phyloP scores from a whole-genome alignment of 2,888 invertebrate species.

The Philhelius pedissequus region DNA sequence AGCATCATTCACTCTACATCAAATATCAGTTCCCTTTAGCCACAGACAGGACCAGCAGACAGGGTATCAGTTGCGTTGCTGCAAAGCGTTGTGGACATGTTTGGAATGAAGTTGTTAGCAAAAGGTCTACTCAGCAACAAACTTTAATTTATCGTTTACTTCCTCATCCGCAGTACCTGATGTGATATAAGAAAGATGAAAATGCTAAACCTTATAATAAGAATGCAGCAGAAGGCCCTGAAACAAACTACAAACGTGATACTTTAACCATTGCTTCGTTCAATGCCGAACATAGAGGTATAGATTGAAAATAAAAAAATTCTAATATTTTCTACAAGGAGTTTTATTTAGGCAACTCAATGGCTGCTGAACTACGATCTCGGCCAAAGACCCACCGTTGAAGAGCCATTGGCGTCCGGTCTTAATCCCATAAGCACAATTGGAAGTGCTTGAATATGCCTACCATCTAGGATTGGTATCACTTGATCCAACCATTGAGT shows the following conservation, averaged over 20 bases:
- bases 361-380: constrained; percentile 94
- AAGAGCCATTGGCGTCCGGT: constrained; percentile 89
- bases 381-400: constrained; percentile 89
- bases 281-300: constrained; percentile 80
- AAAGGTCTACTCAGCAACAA: no score
- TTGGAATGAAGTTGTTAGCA: no score
- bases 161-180: no score
- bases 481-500: constrained; percentile 77
- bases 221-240: constrained; percentile 28
- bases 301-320: background rate
- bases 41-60: no score
- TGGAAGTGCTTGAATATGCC: constrained; percentile 86
- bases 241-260: constrained; percentile 73
- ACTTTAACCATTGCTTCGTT: constrained; percentile 43
- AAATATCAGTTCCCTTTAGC: no score
- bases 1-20: no score
- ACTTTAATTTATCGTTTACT: no score
- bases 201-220: constrained; percentile 43
- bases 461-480: constrained; percentile 85
- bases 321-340: background rate
- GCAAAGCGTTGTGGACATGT: no score
- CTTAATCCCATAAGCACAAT: constrained; percentile 90
- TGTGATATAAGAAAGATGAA: constrained; percentile 71
- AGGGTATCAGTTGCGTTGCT: no score
- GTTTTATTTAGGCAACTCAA: constrained; percentile 79